Conservation (phyloP, 2,888 invertebrate genomes). For the Pseudanteris insignis region DNA sequence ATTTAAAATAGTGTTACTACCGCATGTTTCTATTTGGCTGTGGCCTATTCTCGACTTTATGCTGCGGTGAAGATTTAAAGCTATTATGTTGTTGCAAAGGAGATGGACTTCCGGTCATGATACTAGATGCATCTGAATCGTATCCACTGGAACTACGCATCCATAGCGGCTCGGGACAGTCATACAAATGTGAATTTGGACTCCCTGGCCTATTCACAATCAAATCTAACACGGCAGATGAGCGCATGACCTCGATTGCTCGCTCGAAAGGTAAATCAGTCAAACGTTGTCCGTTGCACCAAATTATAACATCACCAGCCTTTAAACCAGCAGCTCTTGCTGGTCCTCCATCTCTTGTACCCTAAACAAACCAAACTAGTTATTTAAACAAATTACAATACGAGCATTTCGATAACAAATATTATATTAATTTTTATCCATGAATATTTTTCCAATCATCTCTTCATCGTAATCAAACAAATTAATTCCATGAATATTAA, state of each 20-base stretch:
- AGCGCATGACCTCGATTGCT: slow-evolving; percentile 63
- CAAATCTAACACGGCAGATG: slow-evolving; percentile 63
- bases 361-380: slow-evolving; percentile 68
- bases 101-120: slow-evolving; percentile 55
- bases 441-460: no score
- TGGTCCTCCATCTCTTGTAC: slow-evolving; percentile 87
- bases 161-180: slow-evolving; percentile 61
- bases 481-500: no score
- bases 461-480: no score
- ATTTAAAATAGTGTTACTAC: slow-evolving; percentile 41
- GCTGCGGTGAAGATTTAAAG: slow-evolving; percentile 54
- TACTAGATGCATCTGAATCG: slow-evolving; percentile 60
- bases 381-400: background rate
- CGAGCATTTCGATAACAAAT: background rate
- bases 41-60: slow-evolving; percentile 37
- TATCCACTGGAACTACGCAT: slow-evolving; percentile 62
- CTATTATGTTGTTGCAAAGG: slow-evolving; percentile 49
- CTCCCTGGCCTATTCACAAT: slow-evolving; percentile 68
- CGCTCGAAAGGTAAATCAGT: slow-evolving; percentile 63
- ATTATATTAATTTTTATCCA: no score
- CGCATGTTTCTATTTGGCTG: slow-evolving; percentile 54
- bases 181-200: slow-evolving; percentile 56
- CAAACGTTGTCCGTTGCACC: slow-evolving; percentile 78
- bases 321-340: slow-evolving; percentile 87
- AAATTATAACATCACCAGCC: slow-evolving; percentile 90